phyloP scores from a whole-genome alignment of 1,140 invertebrate genomes.

The Drosophila arawakana region DNA sequence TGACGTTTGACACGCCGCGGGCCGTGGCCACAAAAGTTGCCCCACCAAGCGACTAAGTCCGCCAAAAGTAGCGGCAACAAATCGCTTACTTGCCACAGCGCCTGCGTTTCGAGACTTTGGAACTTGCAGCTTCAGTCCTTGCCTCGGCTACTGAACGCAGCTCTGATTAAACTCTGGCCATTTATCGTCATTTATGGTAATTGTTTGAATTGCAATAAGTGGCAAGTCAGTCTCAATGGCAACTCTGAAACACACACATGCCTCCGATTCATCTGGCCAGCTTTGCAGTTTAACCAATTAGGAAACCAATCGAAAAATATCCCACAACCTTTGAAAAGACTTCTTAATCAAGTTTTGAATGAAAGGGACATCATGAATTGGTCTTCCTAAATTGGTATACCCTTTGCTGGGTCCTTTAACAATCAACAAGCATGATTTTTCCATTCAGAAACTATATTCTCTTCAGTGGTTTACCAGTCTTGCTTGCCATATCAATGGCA shows the following conservation, averaged over 20 bases:
- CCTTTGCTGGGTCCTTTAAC: neutral
- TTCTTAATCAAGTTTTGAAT: neutral
- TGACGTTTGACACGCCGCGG: constrained; percentile 72
- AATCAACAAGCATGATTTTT: neutral
- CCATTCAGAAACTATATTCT: neutral
- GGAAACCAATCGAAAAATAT: constrained; percentile 11
- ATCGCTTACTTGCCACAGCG: constrained; percentile 26
- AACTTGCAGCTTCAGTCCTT: constrained; percentile 12
- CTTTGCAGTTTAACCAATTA: constrained; percentile 35
- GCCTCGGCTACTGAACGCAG: constrained; percentile 32
- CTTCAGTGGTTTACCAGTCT: constrained; percentile 5
- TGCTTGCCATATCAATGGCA: constrained; percentile 9
- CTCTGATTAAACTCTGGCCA: constrained; percentile 64
- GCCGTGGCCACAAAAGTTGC: constrained; percentile 38
- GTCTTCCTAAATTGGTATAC: too few species aligned
- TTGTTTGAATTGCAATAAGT: constrained; percentile 63
- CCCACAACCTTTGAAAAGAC: neutral
- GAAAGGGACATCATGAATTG: too few species aligned
- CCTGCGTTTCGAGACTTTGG: constrained; percentile 30
- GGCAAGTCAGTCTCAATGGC: constrained; percentile 38
- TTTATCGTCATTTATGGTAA: constrained; percentile 77
- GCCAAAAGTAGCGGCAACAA: constrained; percentile 28
- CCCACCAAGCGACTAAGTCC: constrained; percentile 35
- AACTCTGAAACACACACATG: neutral
- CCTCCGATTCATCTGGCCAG: neutral